Percentiles rank a stretch among this genome's conserved stretches.
These are phyloP conservation scores for Myiozetetes cayanensis DNA, from an alignment of 2,113 vertebrate genomes.

Conservation along the genomic window DNA sequence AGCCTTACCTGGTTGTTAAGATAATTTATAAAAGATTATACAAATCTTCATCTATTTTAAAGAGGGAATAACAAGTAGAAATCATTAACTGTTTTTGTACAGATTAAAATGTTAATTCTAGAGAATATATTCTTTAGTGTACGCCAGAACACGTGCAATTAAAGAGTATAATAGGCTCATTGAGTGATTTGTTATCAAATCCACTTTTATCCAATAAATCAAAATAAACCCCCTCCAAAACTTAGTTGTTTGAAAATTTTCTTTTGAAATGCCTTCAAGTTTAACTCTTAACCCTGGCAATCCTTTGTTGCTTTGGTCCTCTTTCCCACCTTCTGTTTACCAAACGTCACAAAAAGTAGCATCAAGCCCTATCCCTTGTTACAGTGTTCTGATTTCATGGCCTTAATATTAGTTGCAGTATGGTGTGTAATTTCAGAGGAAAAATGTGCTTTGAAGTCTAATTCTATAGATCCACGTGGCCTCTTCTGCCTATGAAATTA, in stretches of 20 bases:
- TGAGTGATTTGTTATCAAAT: background rate
- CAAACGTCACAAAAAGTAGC: slow-evolving; percentile 35
- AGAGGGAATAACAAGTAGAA: background rate
- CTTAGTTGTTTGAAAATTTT: background rate
- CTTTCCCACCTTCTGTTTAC: background rate
- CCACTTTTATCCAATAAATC: background rate
- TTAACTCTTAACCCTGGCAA: background rate
- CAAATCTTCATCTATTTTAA: slow-evolving; percentile 19
- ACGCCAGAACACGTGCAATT: background rate
- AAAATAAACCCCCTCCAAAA: background rate
- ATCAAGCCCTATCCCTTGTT: slow-evolving; percentile 50
- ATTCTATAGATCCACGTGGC: slow-evolving; percentile 1
- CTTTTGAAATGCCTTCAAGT: background rate
- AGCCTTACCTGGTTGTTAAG: background rate
- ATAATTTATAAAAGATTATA: background rate
- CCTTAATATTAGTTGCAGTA: slow-evolving; percentile 14
- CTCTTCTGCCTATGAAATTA: slow-evolving; percentile 40
- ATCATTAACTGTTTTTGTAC: background rate
- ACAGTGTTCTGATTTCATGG: slow-evolving; percentile 40
- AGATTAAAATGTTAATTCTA: background rate
- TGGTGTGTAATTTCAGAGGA: slow-evolving; percentile 27
- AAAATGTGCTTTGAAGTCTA: slow-evolving; percentile 49
- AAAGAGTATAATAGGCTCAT: background rate
- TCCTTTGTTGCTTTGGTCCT: background rate
- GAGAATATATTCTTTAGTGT: background rate